These are phyloP conservation scores for Streblospio benedicti DNA, from an alignment of 1,140 invertebrate species.

Conservation along the genomic window DNA sequence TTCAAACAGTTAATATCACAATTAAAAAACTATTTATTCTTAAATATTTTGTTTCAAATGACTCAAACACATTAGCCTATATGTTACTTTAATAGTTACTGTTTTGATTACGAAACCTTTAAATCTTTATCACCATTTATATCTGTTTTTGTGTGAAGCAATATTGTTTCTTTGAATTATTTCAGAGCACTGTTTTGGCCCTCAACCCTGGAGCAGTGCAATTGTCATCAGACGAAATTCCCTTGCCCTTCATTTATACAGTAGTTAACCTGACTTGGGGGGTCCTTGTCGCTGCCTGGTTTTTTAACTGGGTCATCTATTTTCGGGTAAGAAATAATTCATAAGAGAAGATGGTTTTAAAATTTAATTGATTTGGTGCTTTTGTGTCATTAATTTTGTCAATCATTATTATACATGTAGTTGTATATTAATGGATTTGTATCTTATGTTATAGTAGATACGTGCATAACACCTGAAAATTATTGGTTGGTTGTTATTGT, in stretches of 20 bases:
- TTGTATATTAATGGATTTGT: too few relatives aligned
- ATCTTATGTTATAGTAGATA: too few relatives aligned
- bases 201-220: constrained; percentile 5
- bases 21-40: background rate
- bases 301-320: constrained; percentile 10
- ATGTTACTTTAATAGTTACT: too few relatives aligned
- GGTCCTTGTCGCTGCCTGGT: background rate
- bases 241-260: background rate
- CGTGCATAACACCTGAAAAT: too few relatives aligned
- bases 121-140: too few relatives aligned
- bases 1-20: background rate
- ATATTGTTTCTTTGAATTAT: background rate
- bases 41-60: background rate
- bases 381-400: too few relatives aligned
- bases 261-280: constrained; percentile 1
- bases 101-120: too few relatives aligned
- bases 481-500: too few relatives aligned
- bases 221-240: background rate
- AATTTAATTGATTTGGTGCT: too few relatives aligned
- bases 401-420: too few relatives aligned
- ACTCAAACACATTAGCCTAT: too few relatives aligned
- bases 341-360: too few relatives aligned
- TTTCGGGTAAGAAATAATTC: constrained; percentile 1
- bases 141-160: background rate
- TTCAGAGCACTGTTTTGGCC: background rate